A percentile compares a stretch with the other conserved stretches of the same genome.
Evolutionary conservation across 2,797 vertebrate species (phyloP).

Genomic region (Coregonus suidteri): DNA sequence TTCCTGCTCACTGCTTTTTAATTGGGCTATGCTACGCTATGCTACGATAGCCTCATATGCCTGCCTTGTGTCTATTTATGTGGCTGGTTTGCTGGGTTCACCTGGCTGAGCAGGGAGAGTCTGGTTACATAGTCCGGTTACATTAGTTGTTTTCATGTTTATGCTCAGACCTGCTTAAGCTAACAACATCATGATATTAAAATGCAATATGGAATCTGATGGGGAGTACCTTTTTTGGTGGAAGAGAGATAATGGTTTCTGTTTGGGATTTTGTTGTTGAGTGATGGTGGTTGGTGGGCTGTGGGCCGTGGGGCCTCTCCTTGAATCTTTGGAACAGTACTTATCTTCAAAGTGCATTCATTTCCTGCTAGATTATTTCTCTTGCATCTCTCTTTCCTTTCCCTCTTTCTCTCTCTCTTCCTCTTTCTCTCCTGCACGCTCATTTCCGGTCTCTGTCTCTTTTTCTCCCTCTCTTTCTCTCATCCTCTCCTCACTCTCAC

Average conservation of each 20-base stretch:
- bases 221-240: neutral
- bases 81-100: neutral
- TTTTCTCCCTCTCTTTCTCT: conserved; percentile 11
- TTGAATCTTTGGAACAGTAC: no score
- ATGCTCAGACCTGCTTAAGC: neutral
- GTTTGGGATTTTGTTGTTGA: neutral
- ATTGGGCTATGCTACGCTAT: neutral
- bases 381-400: neutral
- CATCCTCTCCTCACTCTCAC: neutral
- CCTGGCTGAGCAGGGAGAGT: neutral
- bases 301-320: no score
- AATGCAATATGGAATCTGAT: neutral
- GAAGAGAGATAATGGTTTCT: neutral
- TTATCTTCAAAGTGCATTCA: no score
- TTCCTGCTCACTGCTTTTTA: neutral
- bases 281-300: neutral
- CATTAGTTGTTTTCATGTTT: neutral
- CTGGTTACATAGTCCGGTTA: neutral
- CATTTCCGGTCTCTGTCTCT: conserved; percentile 10
- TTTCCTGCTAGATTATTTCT: neutral
- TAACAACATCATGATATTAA: neutral
- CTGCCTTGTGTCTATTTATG: conserved; percentile 31
- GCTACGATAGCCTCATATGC: neutral
- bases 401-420: neutral
- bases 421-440: conserved; percentile 8